Conservation (phyloP, 2,113 vertebrate species). For the Chloebia gouldiae region DNA sequence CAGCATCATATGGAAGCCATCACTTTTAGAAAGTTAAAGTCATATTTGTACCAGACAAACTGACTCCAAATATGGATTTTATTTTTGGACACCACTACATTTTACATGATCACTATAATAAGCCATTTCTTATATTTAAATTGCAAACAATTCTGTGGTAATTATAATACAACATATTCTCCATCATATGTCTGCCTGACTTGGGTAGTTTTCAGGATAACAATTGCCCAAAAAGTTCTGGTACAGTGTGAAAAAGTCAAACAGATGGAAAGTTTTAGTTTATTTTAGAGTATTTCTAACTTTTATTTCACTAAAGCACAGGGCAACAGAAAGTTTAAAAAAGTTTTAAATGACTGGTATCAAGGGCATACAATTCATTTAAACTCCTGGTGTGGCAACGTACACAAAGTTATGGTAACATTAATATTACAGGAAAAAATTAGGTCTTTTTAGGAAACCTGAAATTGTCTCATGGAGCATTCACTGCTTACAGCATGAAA, state of each 20-base stretch:
- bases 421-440: not conserved
- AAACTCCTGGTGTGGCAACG: not conserved
- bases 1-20: conserved; percentile 68
- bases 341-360: not conserved
- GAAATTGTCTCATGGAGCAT: not conserved
- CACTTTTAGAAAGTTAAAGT: conserved; percentile 55
- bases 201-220: not conserved
- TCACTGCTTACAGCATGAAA: not conserved
- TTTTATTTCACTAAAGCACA: not conserved
- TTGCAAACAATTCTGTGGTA: conserved; percentile 25
- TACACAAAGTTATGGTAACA: not conserved
- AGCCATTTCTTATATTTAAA: conserved; percentile 36
- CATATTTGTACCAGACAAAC: conserved; percentile 64
- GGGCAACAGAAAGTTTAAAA: not conserved
- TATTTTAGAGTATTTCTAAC: not conserved
- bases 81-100: conserved; percentile 44
- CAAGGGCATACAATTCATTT: not conserved
- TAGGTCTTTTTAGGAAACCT: not conserved
- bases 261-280: not conserved
- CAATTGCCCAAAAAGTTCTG: not conserved
- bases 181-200: not conserved
- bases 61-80: conserved; percentile 58
- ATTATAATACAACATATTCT: conserved; percentile 24
- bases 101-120: conserved; percentile 16
- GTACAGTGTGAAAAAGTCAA: not conserved